Conservation (phyloP, 2,888 invertebrate genomes). For the Oligia strigilis region DNA sequence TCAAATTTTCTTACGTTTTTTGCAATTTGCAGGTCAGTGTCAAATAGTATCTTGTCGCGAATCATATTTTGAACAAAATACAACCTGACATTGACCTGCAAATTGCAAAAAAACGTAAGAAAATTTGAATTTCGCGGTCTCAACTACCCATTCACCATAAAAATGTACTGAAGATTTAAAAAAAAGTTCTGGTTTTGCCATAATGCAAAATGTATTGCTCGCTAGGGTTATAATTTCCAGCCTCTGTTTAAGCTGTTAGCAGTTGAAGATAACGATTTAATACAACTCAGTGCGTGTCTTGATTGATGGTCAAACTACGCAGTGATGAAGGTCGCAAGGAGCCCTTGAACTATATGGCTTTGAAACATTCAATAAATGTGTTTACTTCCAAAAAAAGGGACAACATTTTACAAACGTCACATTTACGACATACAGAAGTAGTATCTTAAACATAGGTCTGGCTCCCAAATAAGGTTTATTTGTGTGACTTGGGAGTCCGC, state of each 20-base stretch:
- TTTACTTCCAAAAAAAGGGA: background rate
- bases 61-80: no score
- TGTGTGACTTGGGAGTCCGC: background rate
- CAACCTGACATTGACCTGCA: no score
- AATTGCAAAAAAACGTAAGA: no score
- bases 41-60: no score
- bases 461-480: background rate
- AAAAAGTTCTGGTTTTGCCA: no score
- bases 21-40: no score
- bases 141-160: no score
- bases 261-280: background rate
- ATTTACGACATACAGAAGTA: background rate
- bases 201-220: background rate
- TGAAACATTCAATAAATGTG: background rate
- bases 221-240: background rate
- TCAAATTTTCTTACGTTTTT: no score
- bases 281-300: background rate
- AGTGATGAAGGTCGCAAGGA: slow-evolving; percentile 16
- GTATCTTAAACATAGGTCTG: background rate
- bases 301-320: background rate
- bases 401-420: no score
- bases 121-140: no score
- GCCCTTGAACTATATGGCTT: slow-evolving; percentile 20
- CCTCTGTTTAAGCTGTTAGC: no score
- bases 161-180: background rate